phyloP scores from a whole-genome alignment of 2,113 vertebrate genomes.

The Hypanus sabinus region DNA sequence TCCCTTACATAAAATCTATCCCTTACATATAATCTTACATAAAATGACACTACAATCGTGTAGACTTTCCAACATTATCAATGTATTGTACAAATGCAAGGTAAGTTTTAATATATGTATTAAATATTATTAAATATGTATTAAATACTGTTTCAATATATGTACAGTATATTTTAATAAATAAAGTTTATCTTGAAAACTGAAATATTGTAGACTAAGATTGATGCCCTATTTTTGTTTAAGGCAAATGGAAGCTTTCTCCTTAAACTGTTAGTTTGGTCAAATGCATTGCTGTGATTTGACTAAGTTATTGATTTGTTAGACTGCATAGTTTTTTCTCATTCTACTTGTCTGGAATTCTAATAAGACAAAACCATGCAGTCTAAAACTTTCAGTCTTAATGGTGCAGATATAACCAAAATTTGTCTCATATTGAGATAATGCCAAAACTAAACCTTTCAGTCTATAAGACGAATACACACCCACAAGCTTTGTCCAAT shows the following conservation, averaged over 20 bases:
- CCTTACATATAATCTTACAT: no score
- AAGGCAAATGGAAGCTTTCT: background rate
- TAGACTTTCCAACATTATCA: no score
- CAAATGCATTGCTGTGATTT: background rate
- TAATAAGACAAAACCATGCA: background rate
- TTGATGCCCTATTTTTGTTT: background rate
- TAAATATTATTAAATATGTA: no score
- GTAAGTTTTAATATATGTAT: no score
- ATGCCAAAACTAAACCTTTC: background rate
- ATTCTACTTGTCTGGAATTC: background rate
- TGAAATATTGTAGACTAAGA: background rate
- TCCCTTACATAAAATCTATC: no score
- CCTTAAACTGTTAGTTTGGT: background rate
- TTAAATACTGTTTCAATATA: no score
- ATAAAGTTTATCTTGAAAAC: no score
- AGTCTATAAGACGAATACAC: background rate
- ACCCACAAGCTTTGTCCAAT: background rate
- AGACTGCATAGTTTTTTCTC: background rate
- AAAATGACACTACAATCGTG: no score
- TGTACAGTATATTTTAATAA: no score
- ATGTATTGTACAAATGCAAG: no score
- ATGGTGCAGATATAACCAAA: background rate
- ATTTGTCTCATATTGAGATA: background rate
- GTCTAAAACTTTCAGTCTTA: background rate
- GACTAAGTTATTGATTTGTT: background rate